Percentiles rank a stretch among this genome's conserved stretches.
Conservation (phyloP, 2,113 vertebrate genomes). For the Coptodon rendalli region DNA sequence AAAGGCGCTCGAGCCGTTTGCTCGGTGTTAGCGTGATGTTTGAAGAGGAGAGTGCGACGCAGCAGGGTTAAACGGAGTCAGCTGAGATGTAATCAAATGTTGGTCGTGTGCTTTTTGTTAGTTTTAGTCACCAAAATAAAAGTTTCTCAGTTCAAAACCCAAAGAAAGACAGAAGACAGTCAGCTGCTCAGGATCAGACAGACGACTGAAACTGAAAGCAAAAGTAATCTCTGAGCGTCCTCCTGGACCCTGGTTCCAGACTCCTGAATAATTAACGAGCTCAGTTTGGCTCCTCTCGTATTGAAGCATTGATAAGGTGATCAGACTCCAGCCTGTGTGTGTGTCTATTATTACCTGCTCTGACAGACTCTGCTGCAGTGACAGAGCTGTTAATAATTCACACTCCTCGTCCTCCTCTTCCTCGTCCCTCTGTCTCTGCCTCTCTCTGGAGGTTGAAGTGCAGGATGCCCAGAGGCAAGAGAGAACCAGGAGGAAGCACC, state of each 20-base stretch:
- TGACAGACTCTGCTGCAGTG: slow-evolving; percentile 22
- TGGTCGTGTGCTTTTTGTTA: background rate
- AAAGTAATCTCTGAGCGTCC: background rate
- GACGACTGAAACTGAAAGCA: background rate
- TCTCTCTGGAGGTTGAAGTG: background rate
- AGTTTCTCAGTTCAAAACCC: background rate
- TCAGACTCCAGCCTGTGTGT: slow-evolving; percentile 5
- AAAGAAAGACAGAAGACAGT: background rate
- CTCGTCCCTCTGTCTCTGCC: background rate
- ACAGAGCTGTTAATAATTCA: slow-evolving; percentile 43
- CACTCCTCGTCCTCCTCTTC: background rate
- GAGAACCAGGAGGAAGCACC: background rate
- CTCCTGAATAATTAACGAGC: slow-evolving; percentile 28
- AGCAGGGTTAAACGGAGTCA: background rate
- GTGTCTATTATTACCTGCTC: slow-evolving; percentile 14
- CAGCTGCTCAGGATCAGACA: background rate
- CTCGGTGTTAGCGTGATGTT: background rate
- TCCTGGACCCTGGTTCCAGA: background rate
- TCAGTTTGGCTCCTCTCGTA: slow-evolving; percentile 6
- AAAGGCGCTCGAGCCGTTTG: background rate
- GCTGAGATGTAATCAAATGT: background rate
- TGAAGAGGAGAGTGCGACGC: background rate
- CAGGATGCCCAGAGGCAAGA: background rate
- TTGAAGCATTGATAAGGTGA: slow-evolving; percentile 25
- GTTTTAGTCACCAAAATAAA: background rate